phyloP scores from a whole-genome alignment of 2,888 invertebrate genomes.

The Deroplatys truncata region DNA sequence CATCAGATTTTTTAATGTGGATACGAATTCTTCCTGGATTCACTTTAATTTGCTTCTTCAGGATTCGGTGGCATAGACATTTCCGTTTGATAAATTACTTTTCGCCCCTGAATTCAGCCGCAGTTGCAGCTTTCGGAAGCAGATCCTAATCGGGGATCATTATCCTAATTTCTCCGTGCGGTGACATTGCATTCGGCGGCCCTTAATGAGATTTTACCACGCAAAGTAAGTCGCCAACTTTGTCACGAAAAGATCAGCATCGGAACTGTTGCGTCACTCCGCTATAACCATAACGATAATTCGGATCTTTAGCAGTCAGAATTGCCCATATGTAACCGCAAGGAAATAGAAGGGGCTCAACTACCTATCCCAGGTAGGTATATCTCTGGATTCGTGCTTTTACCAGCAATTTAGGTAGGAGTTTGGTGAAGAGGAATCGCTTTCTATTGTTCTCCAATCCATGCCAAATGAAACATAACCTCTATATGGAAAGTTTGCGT shows the following conservation, averaged over 20 bases:
- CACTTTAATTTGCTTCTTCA: neutral
- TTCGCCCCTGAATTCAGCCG: neutral
- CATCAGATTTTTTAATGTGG: too few species aligned
- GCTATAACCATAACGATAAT: neutral
- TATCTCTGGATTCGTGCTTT: too few species aligned
- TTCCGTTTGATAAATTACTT: neutral
- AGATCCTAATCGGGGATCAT: neutral
- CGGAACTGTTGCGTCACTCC: neutral
- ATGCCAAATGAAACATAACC: too few species aligned
- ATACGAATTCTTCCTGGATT: too few species aligned
- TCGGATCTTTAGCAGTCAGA: too few species aligned
- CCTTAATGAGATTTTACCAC: neutral
- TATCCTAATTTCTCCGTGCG: neutral
- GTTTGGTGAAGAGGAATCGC: too few species aligned
- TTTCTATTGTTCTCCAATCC: too few species aligned
- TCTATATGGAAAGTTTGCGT: too few species aligned
- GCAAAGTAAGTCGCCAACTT: neutral
- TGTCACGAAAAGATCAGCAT: neutral
- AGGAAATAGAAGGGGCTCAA: too few species aligned
- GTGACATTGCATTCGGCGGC: neutral
- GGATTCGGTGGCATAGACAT: neutral
- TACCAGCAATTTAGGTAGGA: too few species aligned
- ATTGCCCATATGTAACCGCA: neutral
- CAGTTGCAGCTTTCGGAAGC: neutral
- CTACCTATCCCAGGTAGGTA: too few species aligned